phyloP scores from a whole-genome alignment of 2,888 invertebrate species.

The Rhingia rostrata region DNA sequence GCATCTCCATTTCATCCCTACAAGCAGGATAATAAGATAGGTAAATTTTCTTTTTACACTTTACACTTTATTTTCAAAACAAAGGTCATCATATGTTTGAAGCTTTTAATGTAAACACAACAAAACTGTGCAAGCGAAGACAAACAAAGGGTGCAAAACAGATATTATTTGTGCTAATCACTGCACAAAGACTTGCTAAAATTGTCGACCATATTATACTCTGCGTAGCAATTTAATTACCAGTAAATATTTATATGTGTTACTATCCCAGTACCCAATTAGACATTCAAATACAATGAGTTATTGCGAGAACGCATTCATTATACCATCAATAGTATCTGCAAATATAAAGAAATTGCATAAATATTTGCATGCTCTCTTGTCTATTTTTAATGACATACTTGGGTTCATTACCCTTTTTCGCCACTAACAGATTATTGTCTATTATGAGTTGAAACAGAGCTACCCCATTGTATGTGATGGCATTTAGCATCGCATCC shows the following conservation, averaged over 20 bases:
- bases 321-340: conserved; percentile 15
- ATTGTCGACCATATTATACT: conserved; percentile 55
- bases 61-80: conserved; percentile 33
- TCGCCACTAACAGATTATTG: too few relatives aligned
- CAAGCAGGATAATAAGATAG: conserved; percentile 7
- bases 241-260: conserved; percentile 40
- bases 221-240: conserved; percentile 28
- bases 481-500: too few relatives aligned
- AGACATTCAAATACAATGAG: conserved; percentile 21
- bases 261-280: conserved; percentile 23
- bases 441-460: too few relatives aligned
- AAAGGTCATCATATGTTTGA: conserved; percentile 13
- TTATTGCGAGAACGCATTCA: conserved; percentile 32
- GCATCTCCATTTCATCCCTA: too few relatives aligned
- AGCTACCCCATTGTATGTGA: too few relatives aligned
- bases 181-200: conserved; percentile 57
- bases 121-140: conserved; percentile 17
- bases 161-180: conserved; percentile 38
- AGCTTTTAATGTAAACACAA: conserved; percentile 44
- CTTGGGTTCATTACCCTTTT: too few relatives aligned
- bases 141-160: conserved; percentile 38
- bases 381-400: too few relatives aligned
- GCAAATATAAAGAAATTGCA: conserved; percentile 52
- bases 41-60: conserved; percentile 35
- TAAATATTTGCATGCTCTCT: conserved; percentile 56